Conservation (phyloP, 2,113 vertebrate genomes). For the Tricholaema leucomelas region DNA sequence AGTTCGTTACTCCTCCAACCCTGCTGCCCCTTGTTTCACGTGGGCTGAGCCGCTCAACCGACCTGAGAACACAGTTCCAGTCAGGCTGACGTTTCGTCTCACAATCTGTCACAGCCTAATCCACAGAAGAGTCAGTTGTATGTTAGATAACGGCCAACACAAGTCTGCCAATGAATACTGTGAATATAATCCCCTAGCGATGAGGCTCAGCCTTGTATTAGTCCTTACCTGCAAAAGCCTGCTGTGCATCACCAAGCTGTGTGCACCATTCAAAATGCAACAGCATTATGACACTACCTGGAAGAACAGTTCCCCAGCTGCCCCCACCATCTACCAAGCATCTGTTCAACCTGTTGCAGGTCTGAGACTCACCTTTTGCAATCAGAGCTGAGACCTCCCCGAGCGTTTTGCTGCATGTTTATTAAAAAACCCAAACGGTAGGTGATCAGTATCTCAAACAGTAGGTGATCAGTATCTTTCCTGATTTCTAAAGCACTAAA, state of each 20-base stretch:
- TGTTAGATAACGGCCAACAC: background rate
- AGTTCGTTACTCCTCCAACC: background rate
- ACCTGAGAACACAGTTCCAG: slow-evolving; percentile 6
- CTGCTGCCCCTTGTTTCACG: slow-evolving; percentile 1
- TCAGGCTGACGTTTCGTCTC: background rate
- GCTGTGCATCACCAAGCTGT: fast-evolving
- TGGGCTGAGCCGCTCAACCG: slow-evolving; percentile 6
- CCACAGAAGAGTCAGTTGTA: background rate
- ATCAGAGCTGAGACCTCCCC: background rate
- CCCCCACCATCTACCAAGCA: background rate
- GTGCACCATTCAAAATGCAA: background rate
- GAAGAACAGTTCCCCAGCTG: background rate
- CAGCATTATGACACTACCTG: background rate
- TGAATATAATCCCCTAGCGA: background rate
- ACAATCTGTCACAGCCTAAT: slow-evolving; percentile 46
- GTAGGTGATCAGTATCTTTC: fast-evolving
- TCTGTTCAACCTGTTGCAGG: fast-evolving
- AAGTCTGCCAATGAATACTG: background rate
- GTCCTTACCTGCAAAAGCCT: background rate
- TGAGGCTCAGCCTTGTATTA: background rate
- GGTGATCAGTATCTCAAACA: background rate
- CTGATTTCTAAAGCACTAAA: background rate
- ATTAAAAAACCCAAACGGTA: background rate
- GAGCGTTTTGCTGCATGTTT: background rate
- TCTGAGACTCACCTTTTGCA: background rate